Base-by-base conservation (phyloP, 2,888 invertebrate species). In the Julus scandinavius region DNA sequence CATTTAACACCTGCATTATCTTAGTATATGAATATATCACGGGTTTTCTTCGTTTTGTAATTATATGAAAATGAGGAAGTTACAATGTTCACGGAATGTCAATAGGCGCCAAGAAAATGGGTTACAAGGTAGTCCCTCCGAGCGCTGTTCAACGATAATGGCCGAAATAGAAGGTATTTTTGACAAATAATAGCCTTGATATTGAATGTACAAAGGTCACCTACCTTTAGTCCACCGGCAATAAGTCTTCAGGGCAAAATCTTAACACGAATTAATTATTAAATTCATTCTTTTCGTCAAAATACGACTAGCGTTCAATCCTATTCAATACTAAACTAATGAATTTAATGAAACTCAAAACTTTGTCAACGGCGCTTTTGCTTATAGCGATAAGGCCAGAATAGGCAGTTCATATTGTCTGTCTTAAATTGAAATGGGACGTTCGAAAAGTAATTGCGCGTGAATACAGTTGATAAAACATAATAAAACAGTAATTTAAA, bases 151-250 rank as follows among this genome's bases (percentile, higher is more conserved):
- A 63, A 63, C 17, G 63, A 17, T 63, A 63, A 63, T 63, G n/a
- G 63, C 63, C 63, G 63, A 63, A 63, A 63, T 5, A 15, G 6
- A n/a, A n/a, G n/a, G n/a, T n/a, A 17, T 63, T 63, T 63, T 13
- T 63, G 3, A 45, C 45, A 54, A 3, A 17, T 15, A 54, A 54
- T 54, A 13, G 17, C 54, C 9, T 17, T 11, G 54, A 63, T n/a
- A 63, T n/a, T n/a, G 63, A n/a, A n/a, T 17, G n/a, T 63, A n/a
- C n/a, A 63, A 63, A 63, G 63, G 63, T 63, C n/a, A 63, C 63
- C 20, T 63, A 63, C n/a, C 63, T n/a, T 0, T 17, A 15, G n/a
- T 63, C 4, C 6, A 17, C 6, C 17, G n/a, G 5, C 63, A n/a
- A n/a, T 63, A 17, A 63, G 63, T 63, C n/a, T 63, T 63, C 63